These are phyloP conservation scores for Abrostola tripartita DNA, from an alignment of 2,888 invertebrate species.

Conservation along the genomic window DNA sequence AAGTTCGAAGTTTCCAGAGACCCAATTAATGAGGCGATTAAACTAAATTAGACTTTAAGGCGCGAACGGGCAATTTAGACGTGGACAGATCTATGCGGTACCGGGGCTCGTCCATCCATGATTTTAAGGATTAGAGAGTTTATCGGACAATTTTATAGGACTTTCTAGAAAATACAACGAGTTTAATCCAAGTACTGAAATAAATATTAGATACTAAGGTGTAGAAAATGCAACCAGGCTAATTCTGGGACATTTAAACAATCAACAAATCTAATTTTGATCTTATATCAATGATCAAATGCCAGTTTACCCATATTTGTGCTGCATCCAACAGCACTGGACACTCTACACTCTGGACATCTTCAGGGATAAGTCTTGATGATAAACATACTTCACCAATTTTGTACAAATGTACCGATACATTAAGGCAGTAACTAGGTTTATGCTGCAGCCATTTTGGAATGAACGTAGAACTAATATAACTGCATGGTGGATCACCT, in stretches of 20 bases:
- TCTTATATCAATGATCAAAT: too few species aligned
- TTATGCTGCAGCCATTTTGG: not conserved
- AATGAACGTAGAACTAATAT: not conserved
- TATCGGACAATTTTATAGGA: not conserved
- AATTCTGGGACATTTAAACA: too few species aligned
- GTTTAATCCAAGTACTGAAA: too few species aligned
- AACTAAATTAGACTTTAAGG: conserved; percentile 81
- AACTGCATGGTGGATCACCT: not conserved
- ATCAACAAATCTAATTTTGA: too few species aligned
- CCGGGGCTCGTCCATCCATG: conserved; percentile 12
- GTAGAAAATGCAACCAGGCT: not conserved
- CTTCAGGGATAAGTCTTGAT: too few species aligned
- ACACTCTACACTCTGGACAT: too few species aligned
- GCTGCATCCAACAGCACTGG: too few species aligned
- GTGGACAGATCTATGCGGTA: conserved; percentile 53
- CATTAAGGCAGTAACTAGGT: not conserved
- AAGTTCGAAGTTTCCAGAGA: conserved; percentile 76
- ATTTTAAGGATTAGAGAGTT: conserved; percentile 40
- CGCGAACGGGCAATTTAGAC: conserved; percentile 73
- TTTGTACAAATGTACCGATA: too few species aligned
- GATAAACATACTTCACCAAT: too few species aligned
- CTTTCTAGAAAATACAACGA: not conserved
- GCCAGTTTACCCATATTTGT: too few species aligned
- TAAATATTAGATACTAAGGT: not conserved
- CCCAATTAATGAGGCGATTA: conserved; percentile 85